Base-by-base conservation (phyloP, 2,888 invertebrate genomes). In the Lochmaea capreae region DNA sequence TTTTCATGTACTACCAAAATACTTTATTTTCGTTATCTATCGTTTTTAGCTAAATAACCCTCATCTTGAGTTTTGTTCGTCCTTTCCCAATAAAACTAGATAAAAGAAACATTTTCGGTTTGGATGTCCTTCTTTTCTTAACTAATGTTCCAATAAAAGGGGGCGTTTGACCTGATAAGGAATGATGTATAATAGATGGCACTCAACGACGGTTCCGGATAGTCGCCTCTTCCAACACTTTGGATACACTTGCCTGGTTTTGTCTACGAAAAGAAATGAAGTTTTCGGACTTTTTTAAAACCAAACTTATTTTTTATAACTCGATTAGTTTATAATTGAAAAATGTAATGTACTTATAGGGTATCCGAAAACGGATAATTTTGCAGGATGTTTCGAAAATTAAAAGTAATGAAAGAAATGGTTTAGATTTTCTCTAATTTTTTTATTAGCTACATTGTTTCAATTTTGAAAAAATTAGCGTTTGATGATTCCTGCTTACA, bases 41-140 rank as follows among this genome's bases (percentile, higher is more conserved):
- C 57, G 58, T 39, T 65, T 65, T 65, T 58, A 14, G 65, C 71
- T 33, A 65, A 71, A 71, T 71, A 65, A 33, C 65, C 65, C 71
- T 71, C 65, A 62, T 65, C 70, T 70, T 12, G 16, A 65, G 58
- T 26, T 57, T 54, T 58, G 58, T 58, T 71, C 65, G 46, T 71
- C 58, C 49, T 58, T 71, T n/a, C 12, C 58, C 71, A 71, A 71
- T 65, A 71, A 71, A 71, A 71, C 57, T 65, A 65, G 65, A 71
- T 71, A 65, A 65, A 71, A 65, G 65, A 71, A 71, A 71, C 71
- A 71, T 65, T 71, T 71, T 71, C 65, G 65, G 65, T 65, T 49
- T 26, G 26, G 65, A 58, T 58, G 65, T 71, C 71, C 57, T 65
- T 57, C 61, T 49, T 61, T n/a, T 67, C 49, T 61, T 26, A 52